A percentile compares a stretch with the other conserved stretches of the same genome.
These are phyloP conservation scores for Scopus umbretta DNA, from an alignment of 2,113 vertebrate genomes.

Conservation along the genomic window DNA sequence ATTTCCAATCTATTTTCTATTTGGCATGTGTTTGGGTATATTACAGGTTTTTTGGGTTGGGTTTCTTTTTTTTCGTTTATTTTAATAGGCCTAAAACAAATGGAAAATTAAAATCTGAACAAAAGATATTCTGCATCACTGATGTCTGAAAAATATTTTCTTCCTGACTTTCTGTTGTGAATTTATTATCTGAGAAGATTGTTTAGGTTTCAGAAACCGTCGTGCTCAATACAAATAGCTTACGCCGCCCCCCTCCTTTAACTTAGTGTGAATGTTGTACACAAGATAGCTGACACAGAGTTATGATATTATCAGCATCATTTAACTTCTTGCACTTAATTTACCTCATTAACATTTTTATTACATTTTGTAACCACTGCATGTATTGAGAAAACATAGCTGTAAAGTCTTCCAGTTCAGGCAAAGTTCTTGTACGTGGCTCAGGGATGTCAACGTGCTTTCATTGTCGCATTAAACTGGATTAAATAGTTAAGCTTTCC, in stretches of 20 bases:
- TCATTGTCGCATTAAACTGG: background rate
- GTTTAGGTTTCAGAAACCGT: conserved; percentile 33
- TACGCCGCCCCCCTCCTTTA: background rate
- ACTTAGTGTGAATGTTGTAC: background rate
- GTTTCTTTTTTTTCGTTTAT: background rate
- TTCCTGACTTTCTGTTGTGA: conserved; percentile 34
- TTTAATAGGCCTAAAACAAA: conserved; percentile 26
- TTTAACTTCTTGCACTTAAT: conserved; percentile 42
- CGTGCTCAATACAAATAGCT: background rate
- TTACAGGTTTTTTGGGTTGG: background rate
- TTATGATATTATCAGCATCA: background rate
- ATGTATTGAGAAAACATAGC: background rate
- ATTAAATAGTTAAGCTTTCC: background rate
- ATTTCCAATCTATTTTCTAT: background rate
- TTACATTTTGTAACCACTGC: background rate
- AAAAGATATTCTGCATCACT: conserved; percentile 30
- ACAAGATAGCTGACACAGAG: background rate
- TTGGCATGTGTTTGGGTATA: background rate
- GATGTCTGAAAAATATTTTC: conserved; percentile 1
- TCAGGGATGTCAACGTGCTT: background rate
- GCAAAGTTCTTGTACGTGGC: background rate
- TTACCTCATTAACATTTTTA: conserved; percentile 36
- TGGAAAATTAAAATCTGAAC: conserved; percentile 43
- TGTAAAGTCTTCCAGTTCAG: background rate
- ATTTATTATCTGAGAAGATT: conserved; percentile 46